Evolutionary conservation across 2,888 invertebrate species (phyloP).

Genomic region (Nycteola revayana): DNA sequence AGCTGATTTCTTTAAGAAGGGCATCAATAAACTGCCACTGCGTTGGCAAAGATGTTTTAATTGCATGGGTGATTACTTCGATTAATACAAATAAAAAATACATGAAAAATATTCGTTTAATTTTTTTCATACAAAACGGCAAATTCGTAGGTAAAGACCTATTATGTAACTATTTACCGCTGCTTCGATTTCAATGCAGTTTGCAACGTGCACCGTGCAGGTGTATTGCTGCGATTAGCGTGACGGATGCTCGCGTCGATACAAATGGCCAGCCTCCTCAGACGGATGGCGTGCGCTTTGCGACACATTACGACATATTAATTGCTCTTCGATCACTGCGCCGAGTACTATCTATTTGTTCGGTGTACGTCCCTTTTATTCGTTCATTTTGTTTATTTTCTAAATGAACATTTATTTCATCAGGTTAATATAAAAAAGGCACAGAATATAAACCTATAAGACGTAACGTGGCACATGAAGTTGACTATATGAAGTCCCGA

Average conservation of each 20-base stretch:
- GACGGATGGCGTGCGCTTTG: conserved; percentile 53
- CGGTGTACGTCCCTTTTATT: conserved; percentile 24
- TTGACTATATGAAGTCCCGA: conserved; percentile 16
- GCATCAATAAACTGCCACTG: too few species aligned
- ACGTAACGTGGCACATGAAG: conserved; percentile 4
- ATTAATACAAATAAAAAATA: too few species aligned
- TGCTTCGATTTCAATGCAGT: too few species aligned
- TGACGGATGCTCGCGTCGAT: conserved; percentile 62
- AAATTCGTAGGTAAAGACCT: too few species aligned
- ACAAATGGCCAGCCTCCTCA: conserved; percentile 66
- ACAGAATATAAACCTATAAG: conserved; percentile 10
- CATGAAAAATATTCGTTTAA: too few species aligned
- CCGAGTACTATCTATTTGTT: conserved; percentile 40
- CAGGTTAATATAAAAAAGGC: background rate
- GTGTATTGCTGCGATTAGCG: conserved; percentile 65
- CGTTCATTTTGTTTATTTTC: conserved; percentile 10
- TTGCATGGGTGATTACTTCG: too few species aligned
- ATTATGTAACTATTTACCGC: too few species aligned
- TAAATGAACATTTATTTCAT: background rate
- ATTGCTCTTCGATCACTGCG: conserved; percentile 57
- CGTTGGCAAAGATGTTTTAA: too few species aligned
- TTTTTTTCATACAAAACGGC: too few species aligned
- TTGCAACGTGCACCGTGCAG: too few species aligned
- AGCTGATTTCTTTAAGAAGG: too few species aligned
- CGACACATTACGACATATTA: conserved; percentile 58